Evolutionary conservation across 2,113 vertebrate species (phyloP).

Genomic region (Pseudopipra pipra): DNA sequence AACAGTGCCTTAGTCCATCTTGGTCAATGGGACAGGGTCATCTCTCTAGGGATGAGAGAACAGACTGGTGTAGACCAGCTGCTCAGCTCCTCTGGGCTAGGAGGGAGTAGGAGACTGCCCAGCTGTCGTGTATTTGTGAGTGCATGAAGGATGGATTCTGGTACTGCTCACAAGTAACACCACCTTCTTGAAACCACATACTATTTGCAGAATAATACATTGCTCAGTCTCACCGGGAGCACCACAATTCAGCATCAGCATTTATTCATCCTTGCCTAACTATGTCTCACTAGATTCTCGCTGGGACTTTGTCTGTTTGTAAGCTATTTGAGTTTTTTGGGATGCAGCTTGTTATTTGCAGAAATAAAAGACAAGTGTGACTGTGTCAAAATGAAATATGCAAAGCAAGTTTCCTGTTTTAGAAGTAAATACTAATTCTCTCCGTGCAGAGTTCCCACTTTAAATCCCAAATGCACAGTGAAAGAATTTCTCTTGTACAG

Average conservation of each 20-base stretch:
- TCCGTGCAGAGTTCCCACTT: background rate
- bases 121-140: background rate
- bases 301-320: background rate
- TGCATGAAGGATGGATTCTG: background rate
- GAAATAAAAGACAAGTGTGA: background rate
- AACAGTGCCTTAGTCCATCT: background rate
- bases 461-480: constrained; percentile 8
- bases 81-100: background rate
- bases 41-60: background rate
- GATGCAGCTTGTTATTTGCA: background rate
- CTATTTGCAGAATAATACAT: background rate
- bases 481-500: constrained; percentile 25
- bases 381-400: constrained; percentile 34
- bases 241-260: background rate
- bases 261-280: background rate
- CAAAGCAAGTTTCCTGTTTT: constrained; percentile 1
- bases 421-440: constrained; percentile 25
- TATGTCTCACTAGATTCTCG: background rate
- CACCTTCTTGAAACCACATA: background rate
- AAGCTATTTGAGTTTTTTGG: background rate
- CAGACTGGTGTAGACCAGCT: background rate
- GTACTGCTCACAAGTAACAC: background rate
- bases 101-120: background rate
- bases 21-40: background rate
- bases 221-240: background rate